phyloP scores from a whole-genome alignment of 2,113 vertebrate genomes.

The Hypomesus transpacificus region DNA sequence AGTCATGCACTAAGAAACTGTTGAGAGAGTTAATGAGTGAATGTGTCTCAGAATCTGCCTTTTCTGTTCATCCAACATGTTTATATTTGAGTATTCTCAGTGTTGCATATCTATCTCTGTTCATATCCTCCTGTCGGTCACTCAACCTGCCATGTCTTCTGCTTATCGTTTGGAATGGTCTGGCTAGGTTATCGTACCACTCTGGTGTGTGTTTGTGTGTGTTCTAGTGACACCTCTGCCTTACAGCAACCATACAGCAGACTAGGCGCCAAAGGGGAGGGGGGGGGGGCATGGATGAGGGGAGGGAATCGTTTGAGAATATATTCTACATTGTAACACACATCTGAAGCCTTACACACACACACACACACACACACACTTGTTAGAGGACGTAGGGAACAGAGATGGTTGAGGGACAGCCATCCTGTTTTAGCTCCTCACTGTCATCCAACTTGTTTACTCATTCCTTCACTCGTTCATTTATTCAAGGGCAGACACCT shows the following conservation, averaged over 20 bases:
- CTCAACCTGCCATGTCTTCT: neutral
- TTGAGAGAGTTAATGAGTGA: neutral
- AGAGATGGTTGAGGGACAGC: no score
- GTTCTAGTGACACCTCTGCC: constrained; percentile 66
- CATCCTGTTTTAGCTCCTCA: no score
- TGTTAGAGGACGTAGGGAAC: no score
- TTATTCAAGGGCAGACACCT: no score
- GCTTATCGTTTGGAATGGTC: neutral
- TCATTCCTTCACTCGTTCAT: no score
- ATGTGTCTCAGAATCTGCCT: neutral
- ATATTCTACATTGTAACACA: constrained; percentile 18
- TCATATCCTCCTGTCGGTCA: neutral
- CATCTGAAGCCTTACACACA: constrained; percentile 59
- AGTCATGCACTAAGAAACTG: neutral
- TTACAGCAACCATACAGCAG: constrained; percentile 69
- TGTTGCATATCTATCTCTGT: neutral
- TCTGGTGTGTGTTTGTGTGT: neutral
- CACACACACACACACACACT: constrained; percentile 28
- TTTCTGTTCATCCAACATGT: neutral
- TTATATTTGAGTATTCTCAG: neutral
- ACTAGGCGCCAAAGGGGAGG: constrained; percentile 57
- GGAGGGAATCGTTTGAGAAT: neutral
- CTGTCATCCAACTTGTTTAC: no score
- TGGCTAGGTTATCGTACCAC: neutral
- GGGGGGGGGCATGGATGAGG: neutral